Percentiles rank a stretch among this genome's conserved stretches.
Conservation (phyloP, 1,140 invertebrate genomes). For the Atta colombica region DNA sequence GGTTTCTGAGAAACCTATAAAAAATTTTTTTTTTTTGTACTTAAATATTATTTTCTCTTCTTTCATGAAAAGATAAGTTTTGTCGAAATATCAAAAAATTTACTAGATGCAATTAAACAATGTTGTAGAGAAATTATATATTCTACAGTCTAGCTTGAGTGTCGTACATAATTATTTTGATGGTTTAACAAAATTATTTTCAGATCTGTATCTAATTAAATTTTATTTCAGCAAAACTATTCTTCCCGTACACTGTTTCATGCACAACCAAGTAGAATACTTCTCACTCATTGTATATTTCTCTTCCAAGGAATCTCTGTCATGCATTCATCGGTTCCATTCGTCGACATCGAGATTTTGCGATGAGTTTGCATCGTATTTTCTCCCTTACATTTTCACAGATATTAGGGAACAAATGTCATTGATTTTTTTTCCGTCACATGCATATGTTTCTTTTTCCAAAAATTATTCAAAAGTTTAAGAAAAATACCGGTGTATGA, state of each 20-base stretch:
- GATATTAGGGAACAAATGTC: not conserved
- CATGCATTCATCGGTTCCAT: not conserved
- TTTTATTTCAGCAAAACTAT: too few relatives aligned
- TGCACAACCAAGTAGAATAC: not conserved
- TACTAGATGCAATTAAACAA: too few relatives aligned
- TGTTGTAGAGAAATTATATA: too few relatives aligned
- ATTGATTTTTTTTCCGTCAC: not conserved
- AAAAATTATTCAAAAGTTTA: not conserved
- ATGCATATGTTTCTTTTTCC: not conserved
- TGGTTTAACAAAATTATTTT: too few relatives aligned
- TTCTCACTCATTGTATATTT: too few relatives aligned
- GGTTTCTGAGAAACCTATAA: not conserved
- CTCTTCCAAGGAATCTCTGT: not conserved
- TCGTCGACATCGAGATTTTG: not conserved
- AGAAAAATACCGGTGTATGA: not conserved
- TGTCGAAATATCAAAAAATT: too few relatives aligned
- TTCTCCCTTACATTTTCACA: not conserved
- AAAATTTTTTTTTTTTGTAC: not conserved
- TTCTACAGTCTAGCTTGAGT: too few relatives aligned
- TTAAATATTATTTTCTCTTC: not conserved
- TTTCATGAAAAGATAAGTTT: too few relatives aligned
- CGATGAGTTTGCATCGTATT: not conserved
- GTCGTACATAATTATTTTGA: too few relatives aligned
- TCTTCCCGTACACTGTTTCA: not conserved
- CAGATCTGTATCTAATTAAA: too few relatives aligned